phyloP scores from a whole-genome alignment of 2,113 vertebrate species.

The Archocentrus centrarchus region DNA sequence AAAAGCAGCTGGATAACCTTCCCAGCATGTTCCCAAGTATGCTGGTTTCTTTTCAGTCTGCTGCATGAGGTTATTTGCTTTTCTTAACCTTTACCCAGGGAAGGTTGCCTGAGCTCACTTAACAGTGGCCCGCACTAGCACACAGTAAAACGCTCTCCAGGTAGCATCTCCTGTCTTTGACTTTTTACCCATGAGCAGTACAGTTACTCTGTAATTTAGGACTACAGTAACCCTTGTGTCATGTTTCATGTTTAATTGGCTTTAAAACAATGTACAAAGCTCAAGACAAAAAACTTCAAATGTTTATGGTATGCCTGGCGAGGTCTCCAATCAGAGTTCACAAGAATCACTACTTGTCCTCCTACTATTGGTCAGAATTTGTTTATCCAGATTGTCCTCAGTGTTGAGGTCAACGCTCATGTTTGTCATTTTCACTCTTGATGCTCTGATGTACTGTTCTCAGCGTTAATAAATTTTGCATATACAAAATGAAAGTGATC shows the following conservation, averaged over 20 bases:
- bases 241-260: too few relatives aligned
- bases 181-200: background rate
- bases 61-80: background rate
- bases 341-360: background rate
- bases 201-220: background rate
- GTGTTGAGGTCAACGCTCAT: background rate
- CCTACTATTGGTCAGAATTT: background rate
- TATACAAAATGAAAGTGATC: background rate
- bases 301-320: too few relatives aligned
- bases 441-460: background rate
- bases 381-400: background rate
- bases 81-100: background rate
- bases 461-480: background rate
- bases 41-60: constrained; percentile 1
- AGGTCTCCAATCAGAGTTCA: background rate
- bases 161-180: background rate
- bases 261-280: background rate
- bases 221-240: background rate
- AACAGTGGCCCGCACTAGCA: background rate
- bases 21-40: background rate
- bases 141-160: background rate
- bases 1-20: background rate
- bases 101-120: background rate
- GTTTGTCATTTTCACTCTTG: background rate
- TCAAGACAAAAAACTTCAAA: background rate